Percentiles rank a stretch among this genome's conserved stretches.
These are phyloP conservation scores for Enteromius anoplus DNA, from an alignment of 2,797 vertebrate genomes.

Conservation along the genomic window DNA sequence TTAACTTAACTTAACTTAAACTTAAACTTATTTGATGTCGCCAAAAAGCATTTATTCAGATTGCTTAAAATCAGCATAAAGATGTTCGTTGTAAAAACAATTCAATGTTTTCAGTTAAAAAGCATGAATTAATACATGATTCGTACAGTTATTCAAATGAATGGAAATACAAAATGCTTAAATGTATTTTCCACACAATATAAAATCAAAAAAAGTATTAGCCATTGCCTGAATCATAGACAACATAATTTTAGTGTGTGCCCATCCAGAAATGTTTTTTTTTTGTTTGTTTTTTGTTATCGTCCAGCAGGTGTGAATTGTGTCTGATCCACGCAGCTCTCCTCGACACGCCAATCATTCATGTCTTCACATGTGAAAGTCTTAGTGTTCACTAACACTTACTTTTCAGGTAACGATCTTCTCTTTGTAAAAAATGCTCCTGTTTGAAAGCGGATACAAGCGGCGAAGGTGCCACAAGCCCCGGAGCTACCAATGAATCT, in stretches of 20 bases:
- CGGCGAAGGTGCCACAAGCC: slow-evolving; percentile 15
- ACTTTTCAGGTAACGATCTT: slow-evolving; percentile 1
- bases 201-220: background rate
- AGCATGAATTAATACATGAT: background rate
- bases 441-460: slow-evolving; percentile 13
- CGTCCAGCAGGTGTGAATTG: background rate
- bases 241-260: background rate
- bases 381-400: background rate
- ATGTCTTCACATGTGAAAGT: background rate
- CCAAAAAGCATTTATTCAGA: background rate
- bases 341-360: background rate
- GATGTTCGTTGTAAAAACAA: background rate
- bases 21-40: background rate
- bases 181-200: background rate
- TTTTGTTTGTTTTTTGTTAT: too few relatives aligned
- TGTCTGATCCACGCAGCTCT: background rate
- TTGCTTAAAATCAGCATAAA: background rate
- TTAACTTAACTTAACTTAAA: too few relatives aligned
- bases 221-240: background rate
- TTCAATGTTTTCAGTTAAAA: background rate
- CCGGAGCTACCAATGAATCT: slow-evolving; percentile 26
- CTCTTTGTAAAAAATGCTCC: slow-evolving; percentile 16
- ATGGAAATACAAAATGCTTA: background rate
- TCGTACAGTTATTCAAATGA: background rate
- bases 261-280: background rate